A percentile compares a stretch with the other conserved stretches of the same genome.
These are phyloP conservation scores for Tryphoninae sp. DNA, from an alignment of 2,888 invertebrate species.

Conservation along the genomic window DNA sequence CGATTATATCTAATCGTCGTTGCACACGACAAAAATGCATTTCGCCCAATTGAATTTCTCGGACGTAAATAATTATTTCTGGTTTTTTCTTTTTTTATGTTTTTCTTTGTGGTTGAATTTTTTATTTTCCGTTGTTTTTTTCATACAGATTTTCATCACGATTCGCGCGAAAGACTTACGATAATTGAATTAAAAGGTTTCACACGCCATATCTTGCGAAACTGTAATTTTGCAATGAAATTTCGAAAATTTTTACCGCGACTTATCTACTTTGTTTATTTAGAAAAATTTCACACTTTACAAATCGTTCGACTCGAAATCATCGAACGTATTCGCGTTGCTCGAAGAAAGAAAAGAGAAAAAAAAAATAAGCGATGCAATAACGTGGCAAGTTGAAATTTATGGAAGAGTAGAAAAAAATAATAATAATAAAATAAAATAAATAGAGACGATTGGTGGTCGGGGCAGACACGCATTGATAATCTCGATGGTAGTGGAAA, in stretches of 20 bases:
- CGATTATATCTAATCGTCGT: constrained; percentile 47
- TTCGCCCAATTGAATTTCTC: constrained; percentile 32
- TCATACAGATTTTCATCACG: constrained; percentile 27
- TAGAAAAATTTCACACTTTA: no score
- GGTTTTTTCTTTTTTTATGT: no score
- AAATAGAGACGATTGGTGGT: constrained; percentile 13
- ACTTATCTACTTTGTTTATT: neutral
- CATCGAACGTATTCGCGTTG: no score
- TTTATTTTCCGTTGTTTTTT: neutral
- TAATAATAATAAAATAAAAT: constrained; percentile 20
- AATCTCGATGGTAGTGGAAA: neutral
- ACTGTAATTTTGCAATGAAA: neutral
- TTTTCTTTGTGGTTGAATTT: neutral
- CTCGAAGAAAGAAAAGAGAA: no score
- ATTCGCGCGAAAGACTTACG: constrained; percentile 11
- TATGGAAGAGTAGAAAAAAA: constrained; percentile 34
- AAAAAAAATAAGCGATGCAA: neutral
- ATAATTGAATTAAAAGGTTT: constrained; percentile 35
- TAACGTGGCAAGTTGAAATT: constrained; percentile 52
- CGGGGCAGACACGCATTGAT: neutral
- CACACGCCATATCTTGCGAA: neutral
- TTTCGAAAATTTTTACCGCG: neutral
- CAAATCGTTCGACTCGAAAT: no score
- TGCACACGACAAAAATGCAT: constrained; percentile 31
- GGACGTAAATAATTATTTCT: constrained; percentile 17